A percentile compares a stretch with the other conserved stretches of the same genome.
Evolutionary conservation across 2,888 invertebrate species (phyloP).

Genomic region (Cephus pygmeus): DNA sequence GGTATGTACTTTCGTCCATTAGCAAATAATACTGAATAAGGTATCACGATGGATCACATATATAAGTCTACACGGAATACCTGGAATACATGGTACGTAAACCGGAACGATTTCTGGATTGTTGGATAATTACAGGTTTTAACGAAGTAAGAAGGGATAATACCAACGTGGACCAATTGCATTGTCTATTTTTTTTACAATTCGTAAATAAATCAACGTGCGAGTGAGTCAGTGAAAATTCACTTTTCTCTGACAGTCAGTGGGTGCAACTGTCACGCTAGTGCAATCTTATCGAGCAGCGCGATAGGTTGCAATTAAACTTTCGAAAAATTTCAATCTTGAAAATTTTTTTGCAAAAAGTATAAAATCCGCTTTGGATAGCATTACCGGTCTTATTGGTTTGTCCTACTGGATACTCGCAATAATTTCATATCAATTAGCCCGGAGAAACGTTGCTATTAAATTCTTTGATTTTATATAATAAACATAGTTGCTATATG

Average conservation of each 20-base stretch:
- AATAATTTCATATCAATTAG: not conserved
- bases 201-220: not conserved
- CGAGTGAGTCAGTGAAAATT: not conserved
- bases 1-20: not conserved
- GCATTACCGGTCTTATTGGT: not conserved
- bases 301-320: not conserved
- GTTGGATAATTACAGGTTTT: not conserved
- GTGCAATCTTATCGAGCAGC: not conserved
- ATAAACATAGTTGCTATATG: not conserved
- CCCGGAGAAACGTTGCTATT: not conserved
- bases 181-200: not conserved
- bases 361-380: not conserved
- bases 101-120: not conserved
- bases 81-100: not conserved
- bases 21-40: slow-evolving; percentile 2
- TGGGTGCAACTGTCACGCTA: not conserved
- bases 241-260: not conserved
- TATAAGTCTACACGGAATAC: not conserved
- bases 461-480: not conserved
- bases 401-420: not conserved
- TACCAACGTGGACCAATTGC: not conserved
- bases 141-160: not conserved
- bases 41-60: not conserved
- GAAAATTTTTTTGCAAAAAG: not conserved
- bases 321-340: not conserved